Conservation (phyloP, 2,888 invertebrate genomes). For the Drosophila pseudotakahashii region DNA sequence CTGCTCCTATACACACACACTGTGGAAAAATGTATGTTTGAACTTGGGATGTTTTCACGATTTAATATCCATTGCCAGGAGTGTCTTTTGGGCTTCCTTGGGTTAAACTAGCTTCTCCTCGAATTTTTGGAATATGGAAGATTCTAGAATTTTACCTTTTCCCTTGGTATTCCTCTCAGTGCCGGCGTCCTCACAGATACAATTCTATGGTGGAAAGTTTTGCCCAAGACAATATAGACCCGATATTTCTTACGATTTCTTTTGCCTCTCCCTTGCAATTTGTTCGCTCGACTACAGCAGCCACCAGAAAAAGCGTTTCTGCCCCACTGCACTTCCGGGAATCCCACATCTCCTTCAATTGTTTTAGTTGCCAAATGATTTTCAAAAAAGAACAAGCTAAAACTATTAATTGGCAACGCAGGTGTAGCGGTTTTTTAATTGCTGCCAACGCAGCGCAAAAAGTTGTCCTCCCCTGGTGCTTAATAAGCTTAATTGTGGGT, state of each 20-base stretch:
- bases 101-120: too few species aligned
- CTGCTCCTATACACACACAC: slow-evolving; percentile 18
- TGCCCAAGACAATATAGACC: slow-evolving; percentile 55
- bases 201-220: slow-evolving; percentile 40
- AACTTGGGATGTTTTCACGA: too few species aligned
- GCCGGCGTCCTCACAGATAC: slow-evolving; percentile 6
- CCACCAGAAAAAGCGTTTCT: slow-evolving; percentile 13
- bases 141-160: neutral
- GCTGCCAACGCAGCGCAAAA: slow-evolving; percentile 60
- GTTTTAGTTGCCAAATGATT: slow-evolving; percentile 48
- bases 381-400: slow-evolving; percentile 34
- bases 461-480: slow-evolving; percentile 37
- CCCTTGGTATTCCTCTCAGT: neutral
- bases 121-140: too few species aligned
- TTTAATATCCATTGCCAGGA: too few species aligned
- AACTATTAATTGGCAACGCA: slow-evolving; percentile 73
- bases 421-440: slow-evolving; percentile 57
- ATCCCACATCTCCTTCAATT: slow-evolving; percentile 13
- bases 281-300: slow-evolving; percentile 9
- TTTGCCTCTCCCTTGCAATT: slow-evolving; percentile 26
- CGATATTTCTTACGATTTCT: slow-evolving; percentile 11
- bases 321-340: slow-evolving; percentile 19
- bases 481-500: slow-evolving; percentile 56
- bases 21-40: neutral
- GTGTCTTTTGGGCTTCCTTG: too few species aligned